Percentiles rank a stretch among this genome's conserved stretches.
These are phyloP conservation scores for Zootermopsis nevadensis DNA, from an alignment of 2,888 invertebrate species.

Conservation along the genomic window DNA sequence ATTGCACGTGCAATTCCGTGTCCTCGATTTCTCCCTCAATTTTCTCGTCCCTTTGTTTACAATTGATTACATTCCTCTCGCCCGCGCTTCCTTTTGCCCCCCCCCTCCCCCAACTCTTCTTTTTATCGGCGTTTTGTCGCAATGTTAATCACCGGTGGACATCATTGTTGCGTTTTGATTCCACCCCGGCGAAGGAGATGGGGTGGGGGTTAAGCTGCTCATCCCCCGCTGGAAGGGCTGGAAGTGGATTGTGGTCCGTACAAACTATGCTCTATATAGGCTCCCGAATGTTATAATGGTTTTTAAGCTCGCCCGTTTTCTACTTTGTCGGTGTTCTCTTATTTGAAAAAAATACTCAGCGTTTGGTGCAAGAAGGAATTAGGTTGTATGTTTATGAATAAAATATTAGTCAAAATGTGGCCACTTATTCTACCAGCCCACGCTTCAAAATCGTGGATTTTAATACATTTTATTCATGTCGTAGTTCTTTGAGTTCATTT, in stretches of 20 bases:
- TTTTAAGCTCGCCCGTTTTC: constrained; percentile 49
- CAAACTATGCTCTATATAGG: constrained; percentile 43
- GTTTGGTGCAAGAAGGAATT: neutral
- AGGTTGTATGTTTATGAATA: neutral
- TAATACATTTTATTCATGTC: too few relatives aligned
- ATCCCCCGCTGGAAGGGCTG: constrained; percentile 9
- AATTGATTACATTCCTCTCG: neutral
- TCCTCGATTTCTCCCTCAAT: neutral
- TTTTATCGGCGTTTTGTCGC: constrained; percentile 43
- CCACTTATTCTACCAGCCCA: too few relatives aligned
- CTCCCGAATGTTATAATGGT: constrained; percentile 42
- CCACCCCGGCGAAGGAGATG: neutral
- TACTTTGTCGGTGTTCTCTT: constrained; percentile 50
- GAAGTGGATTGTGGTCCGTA: constrained; percentile 43
- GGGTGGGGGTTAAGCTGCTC: constrained; percentile 17
- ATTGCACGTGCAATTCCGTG: neutral
- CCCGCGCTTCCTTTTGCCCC: constrained; percentile 13
- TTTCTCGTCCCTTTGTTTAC: neutral
- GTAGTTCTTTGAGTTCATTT: too few relatives aligned
- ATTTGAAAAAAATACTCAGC: constrained; percentile 20
- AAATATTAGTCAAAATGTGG: neutral
- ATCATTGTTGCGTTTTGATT: constrained; percentile 49
- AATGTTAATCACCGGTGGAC: constrained; percentile 48
- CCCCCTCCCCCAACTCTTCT: neutral
- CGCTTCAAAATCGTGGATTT: too few relatives aligned